A percentile compares a stretch with the other conserved stretches of the same genome.
phyloP scores from a whole-genome alignment of 1,140 invertebrate species.

The Megathymus violae region DNA sequence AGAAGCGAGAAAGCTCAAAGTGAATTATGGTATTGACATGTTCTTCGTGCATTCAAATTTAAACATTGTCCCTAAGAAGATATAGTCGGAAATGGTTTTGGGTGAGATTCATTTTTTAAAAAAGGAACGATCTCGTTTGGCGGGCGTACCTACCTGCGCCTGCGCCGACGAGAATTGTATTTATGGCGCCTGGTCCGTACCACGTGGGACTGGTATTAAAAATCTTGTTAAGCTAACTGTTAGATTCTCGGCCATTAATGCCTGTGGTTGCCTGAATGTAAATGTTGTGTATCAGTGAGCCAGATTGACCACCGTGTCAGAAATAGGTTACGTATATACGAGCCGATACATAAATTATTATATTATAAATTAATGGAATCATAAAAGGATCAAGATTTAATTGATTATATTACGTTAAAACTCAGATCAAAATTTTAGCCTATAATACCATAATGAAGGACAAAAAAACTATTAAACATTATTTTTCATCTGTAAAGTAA shows the following conservation, averaged over 20 bases:
- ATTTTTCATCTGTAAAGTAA: too few relatives aligned
- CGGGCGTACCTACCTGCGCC: constrained; percentile 80
- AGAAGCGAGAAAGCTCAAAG: constrained; percentile 79
- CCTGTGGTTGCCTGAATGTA: constrained; percentile 6
- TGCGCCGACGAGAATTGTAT: constrained; percentile 77
- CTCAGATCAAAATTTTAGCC: too few relatives aligned
- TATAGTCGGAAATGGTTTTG: constrained; percentile 47
- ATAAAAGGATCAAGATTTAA: too few relatives aligned
- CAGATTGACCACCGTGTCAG: neutral
- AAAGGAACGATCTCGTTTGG: constrained; percentile 80
- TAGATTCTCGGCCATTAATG: constrained; percentile 68
- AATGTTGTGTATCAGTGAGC: constrained; percentile 9
- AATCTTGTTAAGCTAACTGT: constrained; percentile 77
- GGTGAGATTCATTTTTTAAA: constrained; percentile 58
- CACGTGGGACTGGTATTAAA: constrained; percentile 76
- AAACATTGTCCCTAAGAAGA: constrained; percentile 36
- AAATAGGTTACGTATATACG: too few relatives aligned
- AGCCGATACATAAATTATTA: too few relatives aligned
- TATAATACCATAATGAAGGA: too few relatives aligned
- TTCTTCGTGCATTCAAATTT: constrained; percentile 37
- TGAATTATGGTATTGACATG: constrained; percentile 74
- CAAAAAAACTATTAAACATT: too few relatives aligned
- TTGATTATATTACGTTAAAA: too few relatives aligned
- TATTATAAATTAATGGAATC: too few relatives aligned
- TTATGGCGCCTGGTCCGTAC: constrained; percentile 75